Evolutionary conservation across 2,797 vertebrate genomes (phyloP), one percentile per base, ranked within the genome.

Genomic region (Acropternis orthonyx): DNA sequence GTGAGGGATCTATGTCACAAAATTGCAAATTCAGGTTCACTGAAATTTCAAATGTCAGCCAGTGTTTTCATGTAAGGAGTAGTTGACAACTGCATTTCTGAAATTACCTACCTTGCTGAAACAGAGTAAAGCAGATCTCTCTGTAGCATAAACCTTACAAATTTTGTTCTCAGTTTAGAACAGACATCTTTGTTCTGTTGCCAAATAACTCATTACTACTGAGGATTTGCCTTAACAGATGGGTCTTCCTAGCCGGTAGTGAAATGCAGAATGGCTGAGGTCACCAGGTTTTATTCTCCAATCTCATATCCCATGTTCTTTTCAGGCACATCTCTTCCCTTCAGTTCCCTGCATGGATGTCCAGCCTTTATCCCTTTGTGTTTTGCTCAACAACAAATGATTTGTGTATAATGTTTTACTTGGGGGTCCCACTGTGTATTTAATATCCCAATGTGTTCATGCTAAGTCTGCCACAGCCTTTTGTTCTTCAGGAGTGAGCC

Each of bases 241-340:
- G 14, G 8, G 1, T 44, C 16, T 6, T 81, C 30, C 34, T 80
- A 39, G 34, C n/a, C 52, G 17, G 21, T 2, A 61, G 27, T 61
- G 11, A 71, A 85, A 82, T 14, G 5, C 10, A n/a, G 17, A 54
- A n/a, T 12, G 39, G 18, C 24, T 61, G 24, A 65, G 39, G 5
- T 44, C 34, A 63, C 3, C 7, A 56, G 27, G 7, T 71, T 80
- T 88, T 20, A 2, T 23, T 41, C 16, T 10, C 7, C 2, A 4
- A 0, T 49, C 69, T 77, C 8, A 9, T 36, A 2, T 20, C 9
- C 7, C 4, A 0, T 16, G 1, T 32, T 81, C 4, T 55, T 79
- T 56, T 83, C 12, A n/a, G 22, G 37, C 18, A 68, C 21, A 15
- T 3, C 9, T 68, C 55, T 15, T 59, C 43, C 28, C 6, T 52